A percentile compares a stretch with the other conserved stretches of the same genome.
These are phyloP conservation scores for Cossypha polioptera DNA, from an alignment of 2,797 vertebrate genomes.

Conservation along the genomic window DNA sequence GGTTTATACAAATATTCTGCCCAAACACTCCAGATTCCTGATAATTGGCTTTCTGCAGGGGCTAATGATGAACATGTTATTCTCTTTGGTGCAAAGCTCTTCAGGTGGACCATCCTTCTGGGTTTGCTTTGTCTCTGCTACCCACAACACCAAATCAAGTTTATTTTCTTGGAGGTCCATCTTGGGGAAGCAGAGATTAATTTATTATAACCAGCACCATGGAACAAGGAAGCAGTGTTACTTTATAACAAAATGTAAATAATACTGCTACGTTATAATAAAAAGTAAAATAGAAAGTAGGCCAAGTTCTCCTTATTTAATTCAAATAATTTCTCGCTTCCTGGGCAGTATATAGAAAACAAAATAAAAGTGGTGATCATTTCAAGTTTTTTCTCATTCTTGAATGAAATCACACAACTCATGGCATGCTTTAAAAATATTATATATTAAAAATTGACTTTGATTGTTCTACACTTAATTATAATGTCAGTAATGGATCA, in stretches of 20 bases:
- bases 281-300: background rate
- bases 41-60: conserved; percentile 13
- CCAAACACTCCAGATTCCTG: background rate
- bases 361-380: background rate
- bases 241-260: background rate
- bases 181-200: background rate
- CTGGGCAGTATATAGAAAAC: background rate
- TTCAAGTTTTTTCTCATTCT: background rate
- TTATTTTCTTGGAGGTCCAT: background rate
- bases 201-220: background rate
- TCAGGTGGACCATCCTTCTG: background rate
- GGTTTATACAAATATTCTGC: background rate
- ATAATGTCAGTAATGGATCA: background rate
- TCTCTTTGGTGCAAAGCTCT: background rate
- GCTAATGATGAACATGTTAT: background rate
- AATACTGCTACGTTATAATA: background rate
- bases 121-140: background rate
- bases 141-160: background rate
- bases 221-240: background rate
- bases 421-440: background rate
- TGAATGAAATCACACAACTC: background rate
- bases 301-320: background rate
- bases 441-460: background rate
- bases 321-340: background rate
- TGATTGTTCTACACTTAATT: background rate